Evolutionary conservation across 2,797 vertebrate genomes (phyloP).

Genomic region (Champsocephalus esox): DNA sequence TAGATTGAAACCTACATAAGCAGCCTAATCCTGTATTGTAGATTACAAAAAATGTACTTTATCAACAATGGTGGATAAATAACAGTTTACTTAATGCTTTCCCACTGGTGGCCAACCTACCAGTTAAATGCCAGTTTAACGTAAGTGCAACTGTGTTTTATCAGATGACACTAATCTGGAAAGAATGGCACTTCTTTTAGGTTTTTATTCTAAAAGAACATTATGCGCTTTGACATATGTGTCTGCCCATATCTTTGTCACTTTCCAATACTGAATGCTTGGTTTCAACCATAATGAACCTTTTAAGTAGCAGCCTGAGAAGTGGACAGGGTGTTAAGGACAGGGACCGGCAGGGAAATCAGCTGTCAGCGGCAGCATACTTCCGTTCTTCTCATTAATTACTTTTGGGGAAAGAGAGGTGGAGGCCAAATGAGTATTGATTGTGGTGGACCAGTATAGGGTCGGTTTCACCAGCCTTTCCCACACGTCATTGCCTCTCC

Average conservation of each 20-base stretch:
- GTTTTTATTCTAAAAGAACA: constrained; percentile 23
- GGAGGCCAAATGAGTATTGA: constrained; percentile 85
- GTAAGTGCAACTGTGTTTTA: constrained; percentile 2
- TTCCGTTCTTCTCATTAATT: constrained; percentile 84
- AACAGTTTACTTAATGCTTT: background rate
- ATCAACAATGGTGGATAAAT: background rate
- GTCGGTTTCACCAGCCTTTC: constrained; percentile 74
- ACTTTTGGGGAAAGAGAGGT: constrained; percentile 78
- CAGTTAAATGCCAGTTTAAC: background rate
- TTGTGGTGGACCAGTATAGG: constrained; percentile 74
- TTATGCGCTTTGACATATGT: constrained; percentile 32
- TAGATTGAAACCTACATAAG: background rate
- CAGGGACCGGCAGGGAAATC: constrained; percentile 76
- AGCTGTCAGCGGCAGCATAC: constrained; percentile 79
- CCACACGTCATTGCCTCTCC: constrained; percentile 81
- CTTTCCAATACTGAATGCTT: constrained; percentile 60
- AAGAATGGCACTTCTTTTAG: constrained; percentile 2
- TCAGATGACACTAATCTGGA: background rate
- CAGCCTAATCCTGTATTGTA: background rate
- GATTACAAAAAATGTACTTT: background rate
- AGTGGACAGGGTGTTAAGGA: constrained; percentile 74
- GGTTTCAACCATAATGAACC: constrained; percentile 77
- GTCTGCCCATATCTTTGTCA: constrained; percentile 54
- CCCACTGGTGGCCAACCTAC: background rate
- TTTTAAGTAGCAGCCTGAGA: constrained; percentile 74